Conservation (phyloP, 2,888 invertebrate genomes). For the Coelinius sp. region DNA sequence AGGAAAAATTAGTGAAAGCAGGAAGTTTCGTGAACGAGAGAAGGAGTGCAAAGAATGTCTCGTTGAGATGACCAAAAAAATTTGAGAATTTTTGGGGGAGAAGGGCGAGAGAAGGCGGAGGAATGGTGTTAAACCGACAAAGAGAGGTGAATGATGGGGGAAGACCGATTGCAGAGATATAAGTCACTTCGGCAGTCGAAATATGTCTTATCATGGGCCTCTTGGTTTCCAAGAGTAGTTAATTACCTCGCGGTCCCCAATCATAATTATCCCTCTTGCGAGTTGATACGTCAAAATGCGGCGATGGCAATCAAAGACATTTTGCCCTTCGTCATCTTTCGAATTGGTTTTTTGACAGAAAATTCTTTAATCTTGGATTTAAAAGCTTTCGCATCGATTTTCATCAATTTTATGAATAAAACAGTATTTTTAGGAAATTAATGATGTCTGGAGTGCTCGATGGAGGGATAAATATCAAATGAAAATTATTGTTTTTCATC, state of each 20-base stretch:
- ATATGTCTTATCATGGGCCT: slow-evolving; percentile 35
- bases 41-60: not conserved
- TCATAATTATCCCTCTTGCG: slow-evolving; percentile 57
- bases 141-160: slow-evolving; percentile 34
- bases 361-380: not conserved
- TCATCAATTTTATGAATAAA: not conserved
- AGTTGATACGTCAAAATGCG: slow-evolving; percentile 55
- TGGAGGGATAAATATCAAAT: too few species aligned
- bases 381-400: not conserved
- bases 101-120: slow-evolving; percentile 43
- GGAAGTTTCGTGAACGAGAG: slow-evolving; percentile 1
- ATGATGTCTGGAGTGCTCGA: not conserved
- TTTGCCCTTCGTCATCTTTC: slow-evolving; percentile 35
- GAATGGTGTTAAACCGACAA: slow-evolving; percentile 45
- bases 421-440: not conserved
- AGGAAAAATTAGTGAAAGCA: slow-evolving; percentile 34
- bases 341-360: slow-evolving; percentile 5
- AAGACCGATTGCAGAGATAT: slow-evolving; percentile 41
- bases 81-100: slow-evolving; percentile 40
- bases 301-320: slow-evolving; percentile 28
- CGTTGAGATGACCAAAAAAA: slow-evolving; percentile 31
- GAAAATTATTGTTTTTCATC: too few species aligned
- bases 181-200: slow-evolving; percentile 30
- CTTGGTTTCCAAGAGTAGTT: slow-evolving; percentile 49
- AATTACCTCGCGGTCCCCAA: slow-evolving; percentile 55